Percentiles rank a stretch among this genome's conserved stretches.
These are phyloP conservation scores for Archaeoteleia sp. DNA, from an alignment of 2,888 invertebrate species.

Conservation along the genomic window DNA sequence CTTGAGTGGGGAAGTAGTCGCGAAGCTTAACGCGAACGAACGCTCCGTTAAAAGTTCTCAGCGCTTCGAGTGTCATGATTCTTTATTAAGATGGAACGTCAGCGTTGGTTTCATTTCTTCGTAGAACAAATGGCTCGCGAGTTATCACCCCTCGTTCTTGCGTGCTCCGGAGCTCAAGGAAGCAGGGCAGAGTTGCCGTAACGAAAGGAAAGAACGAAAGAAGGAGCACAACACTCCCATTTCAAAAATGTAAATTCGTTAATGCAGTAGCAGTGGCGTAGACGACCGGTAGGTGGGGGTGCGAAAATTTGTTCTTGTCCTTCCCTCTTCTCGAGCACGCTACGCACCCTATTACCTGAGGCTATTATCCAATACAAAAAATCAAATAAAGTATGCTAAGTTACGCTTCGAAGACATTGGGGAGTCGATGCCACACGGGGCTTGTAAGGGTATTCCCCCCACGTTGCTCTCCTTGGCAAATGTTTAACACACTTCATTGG, in stretches of 20 bases:
- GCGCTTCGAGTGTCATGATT: conserved; percentile 65
- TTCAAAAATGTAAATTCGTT: conserved; percentile 76
- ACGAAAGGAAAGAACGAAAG: conserved; percentile 29
- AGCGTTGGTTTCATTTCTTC: conserved; percentile 70
- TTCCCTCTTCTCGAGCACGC: conserved; percentile 47
- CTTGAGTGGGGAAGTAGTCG: conserved; percentile 52
- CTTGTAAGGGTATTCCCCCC: conserved; percentile 21
- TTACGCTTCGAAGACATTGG: conserved; percentile 68
- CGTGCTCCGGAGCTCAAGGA: conserved; percentile 12
- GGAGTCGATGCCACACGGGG: conserved; percentile 43
- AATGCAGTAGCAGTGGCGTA: conserved; percentile 66
- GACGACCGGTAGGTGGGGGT: conserved; percentile 56
- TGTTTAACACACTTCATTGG: conserved; percentile 30
- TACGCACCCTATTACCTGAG: conserved; percentile 72
- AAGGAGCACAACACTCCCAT: conserved; percentile 68
- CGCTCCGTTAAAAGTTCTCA: conserved; percentile 61
- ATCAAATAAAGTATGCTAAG: conserved; percentile 75
- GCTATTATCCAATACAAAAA: conserved; percentile 75
- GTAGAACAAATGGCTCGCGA: conserved; percentile 73
- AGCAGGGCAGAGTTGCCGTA: conserved; percentile 28
- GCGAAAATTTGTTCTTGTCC: conserved; percentile 65
- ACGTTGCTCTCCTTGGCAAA: conserved; percentile 5
- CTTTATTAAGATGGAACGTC: conserved; percentile 71
- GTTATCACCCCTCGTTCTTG: conserved; percentile 68
- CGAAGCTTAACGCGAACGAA: conserved; percentile 53